Evolutionary conservation across 2,888 invertebrate genomes (phyloP).

Genomic region (Clepsis dumicolana): DNA sequence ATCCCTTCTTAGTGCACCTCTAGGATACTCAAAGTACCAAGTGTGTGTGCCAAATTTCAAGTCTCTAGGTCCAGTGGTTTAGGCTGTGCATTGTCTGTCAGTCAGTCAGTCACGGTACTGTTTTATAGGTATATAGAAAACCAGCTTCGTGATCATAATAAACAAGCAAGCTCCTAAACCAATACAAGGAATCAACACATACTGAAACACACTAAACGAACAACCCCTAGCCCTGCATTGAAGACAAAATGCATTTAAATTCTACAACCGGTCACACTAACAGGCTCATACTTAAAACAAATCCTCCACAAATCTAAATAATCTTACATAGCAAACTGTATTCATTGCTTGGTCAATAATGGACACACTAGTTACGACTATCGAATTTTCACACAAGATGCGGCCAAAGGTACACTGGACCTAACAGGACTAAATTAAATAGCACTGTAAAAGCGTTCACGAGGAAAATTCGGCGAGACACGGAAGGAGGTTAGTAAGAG

Average conservation of each 20-base stretch:
- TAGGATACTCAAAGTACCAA: too few relatives aligned
- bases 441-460: background rate
- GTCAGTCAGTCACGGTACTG: too few relatives aligned
- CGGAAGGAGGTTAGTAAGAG: background rate
- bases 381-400: background rate
- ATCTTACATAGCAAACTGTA: background rate
- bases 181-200: background rate
- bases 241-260: background rate
- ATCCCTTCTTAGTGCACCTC: too few relatives aligned
- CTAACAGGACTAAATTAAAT: background rate
- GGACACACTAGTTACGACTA: background rate
- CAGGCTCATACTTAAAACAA: background rate
- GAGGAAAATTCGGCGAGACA: background rate
- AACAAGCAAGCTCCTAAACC: background rate
- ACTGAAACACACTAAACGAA: background rate
- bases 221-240: background rate
- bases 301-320: background rate
- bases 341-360: constrained; percentile 19
- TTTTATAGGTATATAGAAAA: too few relatives aligned
- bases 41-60: too few relatives aligned
- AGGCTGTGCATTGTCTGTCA: too few relatives aligned
- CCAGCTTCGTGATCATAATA: too few relatives aligned
- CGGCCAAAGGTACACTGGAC: background rate
- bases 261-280: background rate
- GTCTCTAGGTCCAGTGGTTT: too few relatives aligned